Base-by-base conservation (phyloP, 2,797 vertebrate genomes). In the Gambelia wislizenii region DNA sequence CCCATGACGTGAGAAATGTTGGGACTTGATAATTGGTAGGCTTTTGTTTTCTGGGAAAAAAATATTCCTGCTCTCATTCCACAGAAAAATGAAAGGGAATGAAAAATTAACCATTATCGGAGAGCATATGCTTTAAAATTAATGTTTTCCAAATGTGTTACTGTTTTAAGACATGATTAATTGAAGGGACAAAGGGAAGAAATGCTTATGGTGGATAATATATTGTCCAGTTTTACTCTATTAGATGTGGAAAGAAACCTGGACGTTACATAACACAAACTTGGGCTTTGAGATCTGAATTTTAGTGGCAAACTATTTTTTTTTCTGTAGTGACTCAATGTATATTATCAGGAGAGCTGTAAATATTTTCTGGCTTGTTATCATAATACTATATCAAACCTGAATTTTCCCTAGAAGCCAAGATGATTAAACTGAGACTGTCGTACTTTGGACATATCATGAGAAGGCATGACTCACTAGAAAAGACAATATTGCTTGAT, bases 181-280 rank as follows among this genome's bases (percentile, higher is more conserved):
- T 93, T 95, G 93, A 95, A 91, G 94, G 80, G 59, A 94, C 86
- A 90, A 93, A 89, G 90, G 85, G 87, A 89, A 91, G 39, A 79
- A 92, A 80, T 84, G 77, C 47, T 79, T 83, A 93, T 93, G 84
- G 78, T 95, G 84, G 91, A 91, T 96, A 94, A 94, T 95, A 49
- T 95, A 94, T 93, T 95, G 80, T 96, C 94, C 91, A 91, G 72
- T 95, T 92, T 92, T 59, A 92, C 80, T 95, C 82, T 88, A 76
- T 33, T 86, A 86, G 42, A 69, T 72, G 84, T 92, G 91, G 92
- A 90, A 90, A 74, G 9, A 92, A 91, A 90, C 70, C 36, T 76
- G 90, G 47, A 92, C 84, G 79, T 92, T 94, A 25, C 69, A 44
- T 33, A 39, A 84, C 91, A 89, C 54, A 93, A 93, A 85, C 83